Evolutionary conservation across 2,113 vertebrate genomes (phyloP), one percentile per base, ranked within the genome.

Genomic region (Nerophis lumbriciformis): DNA sequence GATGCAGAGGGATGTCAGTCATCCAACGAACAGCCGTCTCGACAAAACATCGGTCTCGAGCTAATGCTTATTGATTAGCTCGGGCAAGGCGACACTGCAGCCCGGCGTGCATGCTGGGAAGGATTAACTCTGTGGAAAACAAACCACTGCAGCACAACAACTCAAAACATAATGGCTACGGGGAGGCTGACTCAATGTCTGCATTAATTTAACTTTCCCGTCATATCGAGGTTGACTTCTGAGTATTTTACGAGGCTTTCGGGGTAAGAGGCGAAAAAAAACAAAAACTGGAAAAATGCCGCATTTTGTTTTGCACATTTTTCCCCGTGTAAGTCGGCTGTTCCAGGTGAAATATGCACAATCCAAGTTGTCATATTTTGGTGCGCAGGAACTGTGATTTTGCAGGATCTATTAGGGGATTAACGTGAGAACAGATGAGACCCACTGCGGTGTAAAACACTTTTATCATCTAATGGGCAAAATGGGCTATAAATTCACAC

Each of bases 11-110:
- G 28, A 53, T 71, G 77, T 56, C 77, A 69, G 48, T 83, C 75
- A 77, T 13, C 70, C 73, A 37, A 49, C 51, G 69, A 78, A 77
- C 58, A 73, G 58, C 62, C 59, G 52, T 58, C 73, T 72, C 65
- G 71, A 77, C 58, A 74, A 77, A 81, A 72, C 68, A 74, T 56
- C 70, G 75, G 71, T 82, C 71, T 76, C 50, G 39, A 76, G 66
- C 38, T 78, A 80, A 80, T 71, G 59, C 66, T 64, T 78, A 78
- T 81, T 76, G 81, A 80, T 80, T 77, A 77, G 58, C 47, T 16
- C 35, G 61, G 70, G 66, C 8, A 1, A 57, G 61, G 53, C 58
- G 68, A 75, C 69, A 73, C 44, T 72, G 76, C 53, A 57, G 67
- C 63, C 47, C 36, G 47, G 47, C 35, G 16, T 11, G 35, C 69